Evolutionary conservation across 2,888 invertebrate genomes (phyloP), one percentile per base, ranked within the genome.

Genomic region (Drymonia ruficornis): DNA sequence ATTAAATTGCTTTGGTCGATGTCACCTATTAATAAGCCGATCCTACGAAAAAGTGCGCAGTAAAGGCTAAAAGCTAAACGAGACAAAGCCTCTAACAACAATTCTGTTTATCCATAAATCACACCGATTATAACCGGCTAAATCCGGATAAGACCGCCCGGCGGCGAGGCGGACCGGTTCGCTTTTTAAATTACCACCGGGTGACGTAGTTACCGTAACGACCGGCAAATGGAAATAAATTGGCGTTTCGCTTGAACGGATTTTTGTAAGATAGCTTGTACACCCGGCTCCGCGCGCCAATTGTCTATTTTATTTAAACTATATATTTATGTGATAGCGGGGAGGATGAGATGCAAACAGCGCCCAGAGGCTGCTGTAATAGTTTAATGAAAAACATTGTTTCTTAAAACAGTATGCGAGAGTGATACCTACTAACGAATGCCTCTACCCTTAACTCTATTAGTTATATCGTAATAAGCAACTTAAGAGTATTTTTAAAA

Each of bases 211-310:
- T 52, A 56, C 47, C 38, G 52, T 50, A 58, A 63, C 46, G 55
- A 56, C 52, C 48, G 36, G 50, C 50, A 64, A 61, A 67, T 67
- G 53, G 53, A 55, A 64, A 67, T 53, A 64, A 61, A 63, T 63
- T 56, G 64, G 28, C 47, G 50, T 40, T 50, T 49, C 54, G 56
- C 55, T 63, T 43, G 53, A 57, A 51, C 40, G 51, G 49, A 13
- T 23, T 44, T 44, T 44, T 31, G 9, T 12, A 31, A 31, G 31
- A 9, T 31, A 31, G 12, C 31, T 31, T 31, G 7, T 31, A 7
- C 11, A 11, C 2, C 9, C 12, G 12, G 31, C 9, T 31, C 11
- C 11, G 31, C 31, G 12, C 12, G 31, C 11, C 3, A 31, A 31
- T 11, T 9, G 12, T 31, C 9, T 11, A 11, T 31, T 31, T 31